Evolutionary conservation across 2,797 vertebrate species (phyloP).

Genomic region (Labeo calbasu): DNA sequence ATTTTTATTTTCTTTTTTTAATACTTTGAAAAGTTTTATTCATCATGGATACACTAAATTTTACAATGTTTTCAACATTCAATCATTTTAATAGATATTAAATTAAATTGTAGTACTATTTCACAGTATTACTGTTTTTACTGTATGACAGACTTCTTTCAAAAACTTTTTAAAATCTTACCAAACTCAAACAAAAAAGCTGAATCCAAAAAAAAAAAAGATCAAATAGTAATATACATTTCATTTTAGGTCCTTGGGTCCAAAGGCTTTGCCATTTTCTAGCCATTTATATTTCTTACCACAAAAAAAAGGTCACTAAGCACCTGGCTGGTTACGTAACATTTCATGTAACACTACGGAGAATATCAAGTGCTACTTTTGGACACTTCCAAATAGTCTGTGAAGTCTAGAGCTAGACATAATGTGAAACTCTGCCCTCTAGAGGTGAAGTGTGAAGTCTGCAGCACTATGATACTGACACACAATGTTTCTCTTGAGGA

Average conservation of each 20-base stretch:
- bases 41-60: too few relatives aligned
- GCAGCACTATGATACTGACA: not conserved
- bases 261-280: not conserved
- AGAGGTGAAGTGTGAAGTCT: not conserved
- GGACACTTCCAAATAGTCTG: not conserved
- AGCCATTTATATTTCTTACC: not conserved
- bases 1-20: too few relatives aligned
- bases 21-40: too few relatives aligned
- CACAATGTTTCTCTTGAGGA: not conserved
- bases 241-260: not conserved
- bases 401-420: not conserved
- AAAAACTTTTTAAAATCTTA: not conserved
- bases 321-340: not conserved
- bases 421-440: slow-evolving; percentile 41
- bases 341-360: not conserved
- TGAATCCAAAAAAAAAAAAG: not conserved
- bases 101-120: not conserved
- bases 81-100: not conserved
- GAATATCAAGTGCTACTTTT: not conserved
- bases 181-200: not conserved
- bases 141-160: not conserved
- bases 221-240: not conserved
- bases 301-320: not conserved
- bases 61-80: too few relatives aligned
- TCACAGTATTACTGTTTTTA: not conserved